These are phyloP conservation scores for Malurus alboscapulatus DNA, from an alignment of 2,113 vertebrate genomes.

Conservation along the genomic window DNA sequence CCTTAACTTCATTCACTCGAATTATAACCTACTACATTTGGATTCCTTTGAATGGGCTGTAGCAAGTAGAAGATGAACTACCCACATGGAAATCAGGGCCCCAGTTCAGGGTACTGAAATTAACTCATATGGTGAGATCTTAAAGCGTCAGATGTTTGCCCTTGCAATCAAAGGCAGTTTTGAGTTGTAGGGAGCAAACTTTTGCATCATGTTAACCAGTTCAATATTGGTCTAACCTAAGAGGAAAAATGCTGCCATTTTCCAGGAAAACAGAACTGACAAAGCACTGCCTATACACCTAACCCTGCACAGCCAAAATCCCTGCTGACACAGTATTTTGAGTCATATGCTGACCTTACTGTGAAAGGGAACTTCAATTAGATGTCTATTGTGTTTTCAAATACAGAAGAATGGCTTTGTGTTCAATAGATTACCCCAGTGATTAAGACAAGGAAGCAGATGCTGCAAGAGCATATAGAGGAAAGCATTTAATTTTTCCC, in stretches of 20 bases:
- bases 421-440: not conserved
- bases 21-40: not conserved
- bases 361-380: conserved; percentile 23
- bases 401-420: conserved; percentile 40
- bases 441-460: conserved; percentile 46
- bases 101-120: not conserved
- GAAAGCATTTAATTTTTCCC: not conserved
- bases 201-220: not conserved
- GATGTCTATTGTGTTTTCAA: conserved; percentile 34
- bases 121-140: not conserved
- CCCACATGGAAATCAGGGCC: not conserved
- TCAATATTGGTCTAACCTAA: not conserved
- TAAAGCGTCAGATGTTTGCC: not conserved
- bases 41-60: not conserved
- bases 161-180: not conserved
- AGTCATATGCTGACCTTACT: conserved; percentile 13
- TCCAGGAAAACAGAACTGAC: not conserved
- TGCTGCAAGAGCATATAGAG: not conserved
- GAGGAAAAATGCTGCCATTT: not conserved
- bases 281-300: not conserved
- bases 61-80: not conserved
- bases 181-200: not conserved
- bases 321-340: not conserved
- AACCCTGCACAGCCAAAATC: not conserved
- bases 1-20: not conserved